Percentiles rank a stretch among this genome's conserved stretches.
These are phyloP conservation scores for Embidobia sp. DNA, from an alignment of 2,888 invertebrate species.

Conservation along the genomic window DNA sequence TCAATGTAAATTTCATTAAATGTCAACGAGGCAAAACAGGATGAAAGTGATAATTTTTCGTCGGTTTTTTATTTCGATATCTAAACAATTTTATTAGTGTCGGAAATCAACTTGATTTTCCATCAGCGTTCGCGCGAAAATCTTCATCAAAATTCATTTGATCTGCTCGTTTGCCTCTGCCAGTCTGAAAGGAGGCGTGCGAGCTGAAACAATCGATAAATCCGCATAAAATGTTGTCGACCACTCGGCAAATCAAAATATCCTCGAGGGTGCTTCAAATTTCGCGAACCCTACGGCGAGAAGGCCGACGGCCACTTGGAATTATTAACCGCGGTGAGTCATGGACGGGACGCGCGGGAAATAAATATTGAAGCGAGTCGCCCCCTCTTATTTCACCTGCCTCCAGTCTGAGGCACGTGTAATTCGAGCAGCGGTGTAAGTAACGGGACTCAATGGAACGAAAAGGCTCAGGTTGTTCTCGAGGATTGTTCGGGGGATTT, in stretches of 20 bases:
- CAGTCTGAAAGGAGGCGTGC: neutral
- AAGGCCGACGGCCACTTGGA: slow-evolving; percentile 25
- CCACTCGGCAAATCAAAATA: slow-evolving; percentile 37
- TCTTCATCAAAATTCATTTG: neutral
- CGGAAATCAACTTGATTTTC: no score
- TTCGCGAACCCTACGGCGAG: slow-evolving; percentile 12
- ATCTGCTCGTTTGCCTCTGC: neutral
- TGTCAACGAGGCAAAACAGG: no score
- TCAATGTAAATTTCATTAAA: no score
- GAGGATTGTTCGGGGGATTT: slow-evolving; percentile 18
- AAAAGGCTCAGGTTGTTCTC: slow-evolving; percentile 2
- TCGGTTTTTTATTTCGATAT: no score
- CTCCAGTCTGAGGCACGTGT: slow-evolving; percentile 21
- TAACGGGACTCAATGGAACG: neutral
- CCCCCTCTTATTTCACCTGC: slow-evolving; percentile 15
- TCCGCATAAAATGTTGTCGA: slow-evolving; percentile 19
- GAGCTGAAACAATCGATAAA: slow-evolving; percentile 39
- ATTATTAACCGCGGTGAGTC: slow-evolving; percentile 31
- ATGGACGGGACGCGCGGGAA: slow-evolving; percentile 15
- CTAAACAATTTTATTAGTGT: no score
- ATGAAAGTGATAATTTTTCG: no score
- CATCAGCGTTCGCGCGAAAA: no score
- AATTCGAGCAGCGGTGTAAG: slow-evolving; percentile 7
- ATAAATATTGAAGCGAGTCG: slow-evolving; percentile 40
- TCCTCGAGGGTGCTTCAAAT: slow-evolving; percentile 36